Evolutionary conservation across 2,113 vertebrate species (phyloP).

Genomic region (Muntiacus reevesi): DNA sequence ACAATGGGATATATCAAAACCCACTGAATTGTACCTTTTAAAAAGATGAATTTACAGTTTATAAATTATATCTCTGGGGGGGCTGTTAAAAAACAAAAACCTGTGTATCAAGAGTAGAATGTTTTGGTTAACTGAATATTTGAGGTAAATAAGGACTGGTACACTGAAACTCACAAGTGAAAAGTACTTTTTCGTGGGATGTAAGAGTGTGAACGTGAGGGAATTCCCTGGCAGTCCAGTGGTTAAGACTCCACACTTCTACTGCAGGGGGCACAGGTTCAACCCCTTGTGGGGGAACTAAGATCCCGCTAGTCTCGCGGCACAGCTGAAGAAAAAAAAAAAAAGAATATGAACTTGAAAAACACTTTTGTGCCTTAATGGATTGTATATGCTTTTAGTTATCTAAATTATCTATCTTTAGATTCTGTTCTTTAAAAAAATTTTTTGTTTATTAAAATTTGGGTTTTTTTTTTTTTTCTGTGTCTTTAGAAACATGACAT

Average conservation of each 20-base stretch:
- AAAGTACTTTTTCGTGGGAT: not conserved
- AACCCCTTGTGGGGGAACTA: not conserved
- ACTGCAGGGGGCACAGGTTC: not conserved
- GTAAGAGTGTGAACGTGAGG: not conserved
- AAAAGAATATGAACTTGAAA: not conserved
- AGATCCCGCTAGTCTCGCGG: not conserved
- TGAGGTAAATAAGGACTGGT: not conserved
- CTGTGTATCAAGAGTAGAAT: not conserved
- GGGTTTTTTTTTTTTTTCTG: not conserved
- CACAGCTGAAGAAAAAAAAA: not conserved
- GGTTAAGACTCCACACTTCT: not conserved
- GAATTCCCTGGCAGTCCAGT: not conserved
- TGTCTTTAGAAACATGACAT: not conserved
- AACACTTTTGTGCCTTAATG: not conserved
- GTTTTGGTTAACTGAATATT: not conserved
- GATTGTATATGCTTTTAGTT: not conserved
- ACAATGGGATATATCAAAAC: not conserved
- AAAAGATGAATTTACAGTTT: not conserved
- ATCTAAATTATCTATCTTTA: not conserved
- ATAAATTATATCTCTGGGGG: not conserved
- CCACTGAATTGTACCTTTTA: not conserved
- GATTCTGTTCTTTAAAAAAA: not conserved
- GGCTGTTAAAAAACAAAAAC: not conserved
- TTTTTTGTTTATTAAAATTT: not conserved
- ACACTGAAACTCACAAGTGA: not conserved